Evolutionary conservation across 2,888 invertebrate species (phyloP).

Genomic region (Lumbricus terrestris): DNA sequence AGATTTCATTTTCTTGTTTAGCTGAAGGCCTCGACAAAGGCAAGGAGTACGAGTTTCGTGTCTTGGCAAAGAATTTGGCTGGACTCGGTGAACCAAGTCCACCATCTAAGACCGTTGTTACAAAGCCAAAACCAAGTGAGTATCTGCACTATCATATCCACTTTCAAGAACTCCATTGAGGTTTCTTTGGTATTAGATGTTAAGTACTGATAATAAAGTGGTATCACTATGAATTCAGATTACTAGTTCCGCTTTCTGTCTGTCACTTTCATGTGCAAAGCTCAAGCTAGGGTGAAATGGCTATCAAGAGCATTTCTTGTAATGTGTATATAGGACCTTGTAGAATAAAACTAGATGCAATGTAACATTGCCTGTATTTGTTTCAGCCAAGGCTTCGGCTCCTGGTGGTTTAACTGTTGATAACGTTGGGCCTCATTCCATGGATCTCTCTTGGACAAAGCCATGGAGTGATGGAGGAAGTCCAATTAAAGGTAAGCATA

Average conservation of each 20-base stretch:
- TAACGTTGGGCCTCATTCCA: conserved; percentile 82
- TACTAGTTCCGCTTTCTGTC: not conserved
- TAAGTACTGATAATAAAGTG: not conserved
- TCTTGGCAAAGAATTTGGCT: conserved; percentile 87
- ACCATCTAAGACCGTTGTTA: conserved; percentile 76
- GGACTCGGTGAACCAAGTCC: conserved; percentile 91
- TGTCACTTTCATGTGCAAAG: too few species aligned
- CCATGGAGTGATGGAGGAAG: conserved; percentile 88
- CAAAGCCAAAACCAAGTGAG: conserved; percentile 72
- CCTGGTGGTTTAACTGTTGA: conserved; percentile 84
- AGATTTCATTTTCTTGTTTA: conserved; percentile 32
- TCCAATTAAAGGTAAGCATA: conserved; percentile 71
- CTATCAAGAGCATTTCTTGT: not conserved
- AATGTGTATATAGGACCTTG: not conserved
- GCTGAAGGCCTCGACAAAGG: conserved; percentile 70
- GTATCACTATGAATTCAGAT: not conserved
- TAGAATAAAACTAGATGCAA: not conserved
- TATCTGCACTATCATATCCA: not conserved
- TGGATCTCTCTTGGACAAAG: conserved; percentile 90
- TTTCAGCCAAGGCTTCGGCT: conserved; percentile 70
- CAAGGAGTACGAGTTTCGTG: conserved; percentile 92
- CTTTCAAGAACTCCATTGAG: not conserved
- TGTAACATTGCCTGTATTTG: not conserved
- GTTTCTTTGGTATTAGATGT: not conserved
- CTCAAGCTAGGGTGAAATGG: too few species aligned